phyloP scores from a whole-genome alignment of 2,888 invertebrate genomes.

The Helleia helle region DNA sequence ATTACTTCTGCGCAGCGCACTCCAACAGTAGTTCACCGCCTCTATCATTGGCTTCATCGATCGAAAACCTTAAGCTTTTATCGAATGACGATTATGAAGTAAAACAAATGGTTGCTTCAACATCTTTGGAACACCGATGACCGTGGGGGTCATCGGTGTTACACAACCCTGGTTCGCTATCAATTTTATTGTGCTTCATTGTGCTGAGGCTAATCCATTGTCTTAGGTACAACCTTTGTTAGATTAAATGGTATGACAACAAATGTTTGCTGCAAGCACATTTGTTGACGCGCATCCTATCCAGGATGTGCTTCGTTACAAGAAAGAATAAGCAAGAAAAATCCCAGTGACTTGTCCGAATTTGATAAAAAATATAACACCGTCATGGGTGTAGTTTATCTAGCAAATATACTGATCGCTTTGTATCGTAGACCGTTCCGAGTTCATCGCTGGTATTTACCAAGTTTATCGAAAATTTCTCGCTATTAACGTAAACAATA shows the following conservation, averaged over 20 bases:
- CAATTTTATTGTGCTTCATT: constrained; percentile 10
- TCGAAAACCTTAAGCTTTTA: constrained; percentile 14
- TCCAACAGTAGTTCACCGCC: constrained; percentile 18
- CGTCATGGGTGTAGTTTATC: constrained; percentile 21
- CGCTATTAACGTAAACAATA: constrained; percentile 11
- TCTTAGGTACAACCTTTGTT: constrained; percentile 17
- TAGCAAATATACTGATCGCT: constrained; percentile 10
- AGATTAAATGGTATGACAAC: constrained; percentile 20
- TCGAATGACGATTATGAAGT: constrained; percentile 11
- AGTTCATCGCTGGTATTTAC: constrained; percentile 6
- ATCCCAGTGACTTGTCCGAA: constrained; percentile 15
- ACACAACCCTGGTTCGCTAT: constrained; percentile 3
- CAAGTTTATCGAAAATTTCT: constrained; percentile 12
- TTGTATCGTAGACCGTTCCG: constrained; percentile 1
- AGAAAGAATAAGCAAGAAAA: constrained; percentile 13
- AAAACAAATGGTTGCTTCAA: constrained; percentile 7
- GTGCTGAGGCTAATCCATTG: too few relatives aligned
- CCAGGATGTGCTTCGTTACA: constrained; percentile 17
- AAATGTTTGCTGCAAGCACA: too few relatives aligned
- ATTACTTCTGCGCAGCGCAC: constrained; percentile 9
- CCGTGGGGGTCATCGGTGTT: constrained; percentile 4
- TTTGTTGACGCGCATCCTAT: too few relatives aligned
- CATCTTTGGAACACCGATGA: background rate
- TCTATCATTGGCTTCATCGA: constrained; percentile 16
- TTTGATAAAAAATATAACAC: constrained; percentile 19